These are phyloP conservation scores for Drosophila infuscata DNA, from an alignment of 2,888 invertebrate genomes.

Conservation along the genomic window DNA sequence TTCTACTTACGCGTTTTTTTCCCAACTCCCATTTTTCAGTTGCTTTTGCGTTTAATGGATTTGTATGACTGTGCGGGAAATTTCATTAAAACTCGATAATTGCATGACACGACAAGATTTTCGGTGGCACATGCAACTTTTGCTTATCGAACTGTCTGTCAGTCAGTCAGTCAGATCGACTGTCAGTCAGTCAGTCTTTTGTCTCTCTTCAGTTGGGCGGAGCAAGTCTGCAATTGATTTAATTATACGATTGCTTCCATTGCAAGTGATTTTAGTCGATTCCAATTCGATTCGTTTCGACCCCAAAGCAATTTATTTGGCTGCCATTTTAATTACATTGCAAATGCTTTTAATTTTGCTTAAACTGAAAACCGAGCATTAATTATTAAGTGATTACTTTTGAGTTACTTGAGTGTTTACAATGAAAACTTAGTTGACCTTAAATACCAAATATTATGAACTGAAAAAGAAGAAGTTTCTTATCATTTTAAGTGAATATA, in stretches of 20 bases:
- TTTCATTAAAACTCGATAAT: constrained; percentile 79
- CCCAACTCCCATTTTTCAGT: constrained; percentile 10
- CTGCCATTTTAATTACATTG: constrained; percentile 46
- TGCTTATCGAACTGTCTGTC: constrained; percentile 25
- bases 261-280: constrained; percentile 54
- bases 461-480: background rate
- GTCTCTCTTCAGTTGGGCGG: constrained; percentile 1
- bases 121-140: constrained; percentile 33
- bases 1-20: constrained; percentile 15
- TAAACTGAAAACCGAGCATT: constrained; percentile 31
- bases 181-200: constrained; percentile 7
- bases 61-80: constrained; percentile 71
- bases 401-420: constrained; percentile 10
- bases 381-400: constrained; percentile 32
- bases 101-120: constrained; percentile 75
- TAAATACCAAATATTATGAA: background rate
- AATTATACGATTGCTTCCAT: constrained; percentile 51
- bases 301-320: constrained; percentile 27
- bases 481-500: background rate
- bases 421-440: background rate
- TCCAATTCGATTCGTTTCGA: constrained; percentile 17
- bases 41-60: constrained; percentile 53
- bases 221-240: constrained; percentile 64
- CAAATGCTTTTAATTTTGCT: constrained; percentile 22
- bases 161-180: background rate